phyloP scores from a whole-genome alignment of 2,797 vertebrate species.

The Esox lucius region DNA sequence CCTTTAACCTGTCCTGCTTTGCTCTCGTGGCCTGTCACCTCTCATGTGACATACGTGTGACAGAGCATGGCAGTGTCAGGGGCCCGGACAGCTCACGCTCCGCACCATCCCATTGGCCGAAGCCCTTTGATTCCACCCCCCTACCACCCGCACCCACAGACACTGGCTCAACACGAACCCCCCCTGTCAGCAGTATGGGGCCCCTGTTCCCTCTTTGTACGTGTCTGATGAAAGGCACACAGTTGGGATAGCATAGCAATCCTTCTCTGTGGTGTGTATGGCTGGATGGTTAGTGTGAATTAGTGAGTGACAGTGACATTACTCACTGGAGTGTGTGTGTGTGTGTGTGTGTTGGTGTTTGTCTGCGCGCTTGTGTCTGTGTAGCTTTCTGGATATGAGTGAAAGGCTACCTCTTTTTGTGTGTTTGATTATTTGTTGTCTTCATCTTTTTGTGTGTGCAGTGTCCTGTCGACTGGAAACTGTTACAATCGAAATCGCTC shows the following conservation, averaged over 20 bases:
- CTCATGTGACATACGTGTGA: conserved; percentile 41
- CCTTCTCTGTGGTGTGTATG: conserved; percentile 44
- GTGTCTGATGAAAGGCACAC: conserved; percentile 40
- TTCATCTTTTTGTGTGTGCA: background rate
- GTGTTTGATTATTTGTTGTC: background rate
- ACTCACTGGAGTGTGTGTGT: background rate
- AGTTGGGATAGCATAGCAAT: conserved; percentile 37
- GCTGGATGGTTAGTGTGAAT: too few species aligned
- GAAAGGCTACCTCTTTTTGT: background rate
- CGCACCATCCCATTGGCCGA: background rate
- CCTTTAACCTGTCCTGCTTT: conserved; percentile 39
- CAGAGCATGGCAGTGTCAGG: background rate
- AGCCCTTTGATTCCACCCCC: background rate
- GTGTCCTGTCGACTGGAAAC: conserved; percentile 1
- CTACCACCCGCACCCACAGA: conserved; percentile 29
- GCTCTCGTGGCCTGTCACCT: conserved; percentile 36
- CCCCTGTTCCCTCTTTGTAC: conserved; percentile 59
- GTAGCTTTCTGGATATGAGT: background rate
- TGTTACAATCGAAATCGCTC: background rate
- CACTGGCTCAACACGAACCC: conserved; percentile 47
- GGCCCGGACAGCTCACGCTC: background rate
- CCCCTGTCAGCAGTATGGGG: conserved; percentile 71
- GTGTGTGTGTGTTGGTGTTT: conserved; percentile 1
- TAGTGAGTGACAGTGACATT: conserved; percentile 10
- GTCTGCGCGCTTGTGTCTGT: background rate